Conservation (phyloP, 2,888 invertebrate genomes). For the Cephus rjabovi region DNA sequence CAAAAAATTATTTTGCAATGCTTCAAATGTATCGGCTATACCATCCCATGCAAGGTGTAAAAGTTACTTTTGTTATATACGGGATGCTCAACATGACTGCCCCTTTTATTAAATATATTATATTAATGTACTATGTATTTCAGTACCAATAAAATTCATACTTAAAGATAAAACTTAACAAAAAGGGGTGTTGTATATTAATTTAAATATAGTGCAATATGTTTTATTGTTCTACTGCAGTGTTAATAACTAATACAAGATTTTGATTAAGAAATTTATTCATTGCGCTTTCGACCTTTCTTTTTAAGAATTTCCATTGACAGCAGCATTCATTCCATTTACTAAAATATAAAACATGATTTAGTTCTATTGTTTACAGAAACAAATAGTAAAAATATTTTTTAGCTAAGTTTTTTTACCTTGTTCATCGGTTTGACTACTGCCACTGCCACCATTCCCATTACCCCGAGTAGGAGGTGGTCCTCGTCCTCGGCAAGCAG, state of each 20-base stretch:
- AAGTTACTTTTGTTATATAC: background rate
- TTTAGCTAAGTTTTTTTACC: background rate
- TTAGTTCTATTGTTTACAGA: background rate
- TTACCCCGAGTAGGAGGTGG: slow-evolving; percentile 10
- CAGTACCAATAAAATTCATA: slow-evolving; percentile 12
- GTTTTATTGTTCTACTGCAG: background rate
- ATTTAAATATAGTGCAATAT: background rate
- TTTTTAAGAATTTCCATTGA: background rate
- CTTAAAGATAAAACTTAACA: background rate
- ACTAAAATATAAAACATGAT: background rate
- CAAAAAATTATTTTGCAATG: background rate
- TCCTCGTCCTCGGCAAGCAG: slow-evolving; percentile 14
- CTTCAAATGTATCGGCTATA: background rate
- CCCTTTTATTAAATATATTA: slow-evolving; percentile 7
- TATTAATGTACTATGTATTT: slow-evolving; percentile 8
- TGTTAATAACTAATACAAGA: background rate
- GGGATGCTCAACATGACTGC: slow-evolving; percentile 11
- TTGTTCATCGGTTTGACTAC: background rate
- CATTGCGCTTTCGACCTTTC: background rate
- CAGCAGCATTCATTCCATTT: background rate
- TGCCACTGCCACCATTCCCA: slow-evolving; percentile 3
- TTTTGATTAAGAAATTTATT: background rate
- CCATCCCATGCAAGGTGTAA: background rate
- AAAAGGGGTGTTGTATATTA: background rate
- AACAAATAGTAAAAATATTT: background rate